These are phyloP conservation scores for Octodonta nipae DNA, from an alignment of 2,888 invertebrate species.

Conservation along the genomic window DNA sequence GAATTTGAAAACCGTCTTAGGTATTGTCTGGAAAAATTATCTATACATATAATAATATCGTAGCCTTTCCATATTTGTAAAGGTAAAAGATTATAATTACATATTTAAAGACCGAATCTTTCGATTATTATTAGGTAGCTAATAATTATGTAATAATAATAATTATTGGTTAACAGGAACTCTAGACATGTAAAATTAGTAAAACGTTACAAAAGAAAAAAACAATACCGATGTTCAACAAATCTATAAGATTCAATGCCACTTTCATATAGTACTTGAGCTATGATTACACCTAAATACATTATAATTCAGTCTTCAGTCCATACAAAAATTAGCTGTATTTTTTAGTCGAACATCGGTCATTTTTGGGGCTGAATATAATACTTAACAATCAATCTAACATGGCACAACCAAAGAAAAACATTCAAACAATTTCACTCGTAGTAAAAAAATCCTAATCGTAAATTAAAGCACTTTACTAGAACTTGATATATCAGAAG, in stretches of 20 bases:
- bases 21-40: no score
- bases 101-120: no score
- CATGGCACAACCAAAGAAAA: conserved; percentile 32
- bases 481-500: no score
- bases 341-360: conserved; percentile 27
- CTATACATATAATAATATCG: no score
- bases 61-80: no score
- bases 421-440: conserved; percentile 29
- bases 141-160: no score
- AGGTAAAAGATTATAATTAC: no score
- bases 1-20: no score
- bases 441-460: no score
- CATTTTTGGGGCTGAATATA: conserved; percentile 21
- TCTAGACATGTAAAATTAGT: conserved; percentile 33
- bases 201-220: no score
- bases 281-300: conserved; percentile 18
- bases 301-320: conserved; percentile 25
- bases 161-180: conserved; percentile 22
- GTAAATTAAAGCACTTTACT: no score
- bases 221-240: conserved; percentile 27
- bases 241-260: conserved; percentile 9
- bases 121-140: no score
- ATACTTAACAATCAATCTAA: conserved; percentile 27
- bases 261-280: conserved; percentile 26
- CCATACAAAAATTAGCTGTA: conserved; percentile 20